Base-by-base conservation (phyloP, 2,888 invertebrate species). In the Callimorpha dominula region DNA sequence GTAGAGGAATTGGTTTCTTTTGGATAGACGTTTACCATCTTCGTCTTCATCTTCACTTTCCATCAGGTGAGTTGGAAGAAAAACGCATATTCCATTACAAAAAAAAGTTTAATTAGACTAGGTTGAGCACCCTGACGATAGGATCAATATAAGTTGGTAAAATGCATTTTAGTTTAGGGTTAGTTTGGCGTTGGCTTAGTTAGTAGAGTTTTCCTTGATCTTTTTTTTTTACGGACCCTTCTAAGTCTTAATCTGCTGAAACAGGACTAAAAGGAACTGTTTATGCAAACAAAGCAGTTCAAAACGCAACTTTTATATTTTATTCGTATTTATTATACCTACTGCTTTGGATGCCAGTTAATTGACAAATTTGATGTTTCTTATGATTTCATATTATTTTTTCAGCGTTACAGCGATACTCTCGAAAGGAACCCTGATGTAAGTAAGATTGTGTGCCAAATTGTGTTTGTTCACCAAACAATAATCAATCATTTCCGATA, bases 381-480 rank as follows among this genome's bases (percentile, higher is more conserved):
- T 69, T 69, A 67, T 12, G 17, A 52, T 71, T 50, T 62, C 42
- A 64, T 72, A 67, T 76, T 80, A 76, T 79, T 80, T 83, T 84
- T 84, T 46, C 84, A 84, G 84, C 78, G 83, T 15, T 84, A 75
- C 84, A 84, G 83, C 71, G 82, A 84, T 76, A 81, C 91, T 77
- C 84, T 90, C 73, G 90, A 92, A 81, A 90, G 90, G 78, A 85
- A 85, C 78, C 86, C 89, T 73, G 87, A 94, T 88, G 95, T 96
- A 91, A 96, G 95, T 95, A 92, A 91, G 85, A 88, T 88, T 89
- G 87, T 87, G 85, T 88, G 86, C 85, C 84, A 84, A 86, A 88
- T 86, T 87, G 78, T 88, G 91, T 91, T 92, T 91, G 87, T 89
- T 90, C 86, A 86, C 81, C 88, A 88, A 92, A 92, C 90, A 92